Evolutionary conservation across 2,113 vertebrate genomes (phyloP).

Genomic region (Callaeas wilsoni): DNA sequence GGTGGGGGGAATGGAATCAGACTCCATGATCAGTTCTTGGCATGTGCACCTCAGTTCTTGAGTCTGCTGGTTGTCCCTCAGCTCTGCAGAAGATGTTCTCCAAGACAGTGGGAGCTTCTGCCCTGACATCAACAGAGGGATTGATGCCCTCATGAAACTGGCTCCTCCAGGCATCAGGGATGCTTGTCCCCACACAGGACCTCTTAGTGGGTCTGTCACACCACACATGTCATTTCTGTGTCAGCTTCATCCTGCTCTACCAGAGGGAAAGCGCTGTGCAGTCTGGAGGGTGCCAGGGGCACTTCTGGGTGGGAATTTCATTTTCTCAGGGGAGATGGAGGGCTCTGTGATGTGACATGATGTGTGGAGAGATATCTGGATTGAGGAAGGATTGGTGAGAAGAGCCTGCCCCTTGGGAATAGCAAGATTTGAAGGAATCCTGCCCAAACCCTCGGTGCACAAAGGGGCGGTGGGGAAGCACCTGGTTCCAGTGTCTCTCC

Average conservation of each 20-base stretch:
- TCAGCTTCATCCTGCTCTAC: neutral
- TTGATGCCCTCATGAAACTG: accelerated
- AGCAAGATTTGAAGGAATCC: neutral
- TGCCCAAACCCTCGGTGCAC: neutral
- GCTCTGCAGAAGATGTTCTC: neutral
- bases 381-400: neutral
- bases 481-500: neutral
- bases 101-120: neutral
- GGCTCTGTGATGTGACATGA: neutral
- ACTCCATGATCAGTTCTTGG: neutral
- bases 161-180: neutral
- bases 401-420: neutral
- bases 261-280: accelerated
- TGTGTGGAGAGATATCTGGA: neutral
- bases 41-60: neutral
- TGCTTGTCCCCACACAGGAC: neutral
- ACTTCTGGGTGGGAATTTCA: neutral
- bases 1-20: neutral
- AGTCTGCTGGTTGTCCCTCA: neutral
- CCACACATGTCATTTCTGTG: accelerated
- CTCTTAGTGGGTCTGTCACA: neutral
- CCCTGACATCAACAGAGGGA: neutral
- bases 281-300: neutral
- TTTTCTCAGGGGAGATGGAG: neutral
- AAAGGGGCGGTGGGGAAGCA: neutral